Conservation (phyloP, 2,888 invertebrate species). For the Zygaena filipendulae region DNA sequence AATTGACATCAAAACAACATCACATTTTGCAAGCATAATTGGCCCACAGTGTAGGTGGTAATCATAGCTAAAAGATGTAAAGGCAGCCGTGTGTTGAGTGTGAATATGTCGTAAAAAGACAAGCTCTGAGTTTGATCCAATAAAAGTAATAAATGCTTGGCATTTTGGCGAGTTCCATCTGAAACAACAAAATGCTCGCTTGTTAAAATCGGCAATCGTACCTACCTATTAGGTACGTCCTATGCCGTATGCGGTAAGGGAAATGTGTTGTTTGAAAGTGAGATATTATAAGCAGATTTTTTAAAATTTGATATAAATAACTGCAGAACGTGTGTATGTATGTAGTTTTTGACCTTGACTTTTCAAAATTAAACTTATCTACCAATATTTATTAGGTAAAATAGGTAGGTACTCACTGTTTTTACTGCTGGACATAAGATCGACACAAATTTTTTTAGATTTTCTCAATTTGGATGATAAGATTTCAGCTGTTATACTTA, state of each 20-base stretch:
- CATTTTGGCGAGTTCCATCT: conserved; percentile 28
- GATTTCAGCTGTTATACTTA: conserved; percentile 24
- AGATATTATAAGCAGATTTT: no score
- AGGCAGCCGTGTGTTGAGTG: conserved; percentile 27
- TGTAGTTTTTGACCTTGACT: no score
- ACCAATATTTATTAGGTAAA: not conserved
- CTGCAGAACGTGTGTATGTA: no score
- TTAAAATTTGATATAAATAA: no score
- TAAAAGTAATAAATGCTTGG: conserved; percentile 31
- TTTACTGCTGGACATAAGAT: conserved; percentile 25
- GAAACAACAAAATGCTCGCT: no score
- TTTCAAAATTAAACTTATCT: no score
- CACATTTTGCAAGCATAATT: no score
- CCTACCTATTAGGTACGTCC: no score
- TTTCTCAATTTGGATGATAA: conserved; percentile 24
- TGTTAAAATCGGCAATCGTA: no score
- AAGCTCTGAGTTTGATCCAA: conserved; percentile 30
- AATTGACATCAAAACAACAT: no score
- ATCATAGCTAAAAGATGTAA: conserved; percentile 30
- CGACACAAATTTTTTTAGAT: conserved; percentile 26
- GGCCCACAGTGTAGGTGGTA: conserved; percentile 38
- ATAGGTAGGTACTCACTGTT: conserved; percentile 2
- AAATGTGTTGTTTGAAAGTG: no score
- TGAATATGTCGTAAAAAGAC: conserved; percentile 34
- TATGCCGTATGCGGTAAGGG: no score